phyloP scores from a whole-genome alignment of 2,797 vertebrate genomes.

The Anas acuta region DNA sequence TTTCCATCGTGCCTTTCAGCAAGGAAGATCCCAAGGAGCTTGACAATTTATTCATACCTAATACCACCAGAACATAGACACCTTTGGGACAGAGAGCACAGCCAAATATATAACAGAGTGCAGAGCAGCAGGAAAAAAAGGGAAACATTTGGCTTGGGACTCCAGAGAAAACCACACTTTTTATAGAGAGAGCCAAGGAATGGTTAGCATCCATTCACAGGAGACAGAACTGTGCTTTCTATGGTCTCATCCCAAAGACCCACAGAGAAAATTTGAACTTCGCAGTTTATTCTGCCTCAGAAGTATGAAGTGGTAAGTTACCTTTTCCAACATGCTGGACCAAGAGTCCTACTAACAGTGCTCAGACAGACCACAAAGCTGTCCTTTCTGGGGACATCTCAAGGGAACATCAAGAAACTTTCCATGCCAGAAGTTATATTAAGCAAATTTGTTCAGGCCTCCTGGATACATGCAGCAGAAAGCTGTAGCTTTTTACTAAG shows the following conservation, averaged over 20 bases:
- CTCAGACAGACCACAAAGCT: conserved; percentile 1
- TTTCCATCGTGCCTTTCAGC: neutral
- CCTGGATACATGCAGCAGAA: neutral
- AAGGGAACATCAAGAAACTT: neutral
- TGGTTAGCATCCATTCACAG: neutral
- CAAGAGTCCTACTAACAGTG: neutral
- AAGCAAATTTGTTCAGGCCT: neutral
- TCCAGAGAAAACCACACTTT: neutral
- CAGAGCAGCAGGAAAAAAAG: neutral
- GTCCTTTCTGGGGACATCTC: neutral
- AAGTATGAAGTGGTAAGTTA: neutral
- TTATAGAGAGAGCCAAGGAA: neutral
- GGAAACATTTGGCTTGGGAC: neutral
- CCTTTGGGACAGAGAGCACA: neutral
- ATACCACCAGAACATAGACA: neutral
- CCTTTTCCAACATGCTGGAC: neutral
- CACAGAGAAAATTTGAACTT: neutral
- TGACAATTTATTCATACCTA: neutral
- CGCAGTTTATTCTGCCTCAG: neutral
- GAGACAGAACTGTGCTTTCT: neutral
- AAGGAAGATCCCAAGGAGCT: neutral
- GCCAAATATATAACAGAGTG: neutral
- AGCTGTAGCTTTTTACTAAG: neutral
- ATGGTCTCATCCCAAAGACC: neutral
- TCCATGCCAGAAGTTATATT: neutral